A percentile compares a stretch with the other conserved stretches of the same genome.
These are phyloP conservation scores for Nixonia krombeini DNA, from an alignment of 1,140 invertebrate genomes.

Conservation along the genomic window DNA sequence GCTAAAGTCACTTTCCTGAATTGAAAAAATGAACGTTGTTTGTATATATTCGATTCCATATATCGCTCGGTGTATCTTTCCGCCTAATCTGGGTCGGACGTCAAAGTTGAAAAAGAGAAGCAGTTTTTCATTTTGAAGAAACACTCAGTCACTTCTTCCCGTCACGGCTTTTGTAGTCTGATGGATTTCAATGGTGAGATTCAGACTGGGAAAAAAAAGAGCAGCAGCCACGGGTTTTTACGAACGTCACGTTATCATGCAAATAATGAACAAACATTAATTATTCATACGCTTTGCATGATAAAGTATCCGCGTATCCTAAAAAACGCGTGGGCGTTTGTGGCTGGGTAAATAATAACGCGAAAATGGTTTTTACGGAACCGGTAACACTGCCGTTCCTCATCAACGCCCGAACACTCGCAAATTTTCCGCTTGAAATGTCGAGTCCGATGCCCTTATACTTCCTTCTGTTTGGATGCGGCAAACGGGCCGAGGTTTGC, in stretches of 20 bases:
- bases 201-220: not conserved
- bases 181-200: constrained; percentile 12
- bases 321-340: no score
- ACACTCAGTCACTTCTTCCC: constrained; percentile 28
- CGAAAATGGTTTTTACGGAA: no score
- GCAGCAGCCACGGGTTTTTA: not conserved
- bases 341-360: no score
- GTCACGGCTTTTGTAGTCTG: constrained; percentile 25
- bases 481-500: not conserved
- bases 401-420: not conserved
- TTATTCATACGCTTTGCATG: no score
- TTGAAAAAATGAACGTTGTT: not conserved
- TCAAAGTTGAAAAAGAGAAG: constrained; percentile 38
- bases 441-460: not conserved
- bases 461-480: not conserved
- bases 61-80: constrained; percentile 21
- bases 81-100: constrained; percentile 35
- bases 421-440: constrained; percentile 9
- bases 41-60: constrained; percentile 7
- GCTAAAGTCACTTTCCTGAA: no score
- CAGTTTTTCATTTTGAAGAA: constrained; percentile 41
- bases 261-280: not conserved
- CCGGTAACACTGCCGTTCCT: not conserved
- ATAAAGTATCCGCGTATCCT: no score
- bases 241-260: not conserved